Evolutionary conservation across 2,113 vertebrate genomes (phyloP).

Genomic region (Tragulus kanchil): DNA sequence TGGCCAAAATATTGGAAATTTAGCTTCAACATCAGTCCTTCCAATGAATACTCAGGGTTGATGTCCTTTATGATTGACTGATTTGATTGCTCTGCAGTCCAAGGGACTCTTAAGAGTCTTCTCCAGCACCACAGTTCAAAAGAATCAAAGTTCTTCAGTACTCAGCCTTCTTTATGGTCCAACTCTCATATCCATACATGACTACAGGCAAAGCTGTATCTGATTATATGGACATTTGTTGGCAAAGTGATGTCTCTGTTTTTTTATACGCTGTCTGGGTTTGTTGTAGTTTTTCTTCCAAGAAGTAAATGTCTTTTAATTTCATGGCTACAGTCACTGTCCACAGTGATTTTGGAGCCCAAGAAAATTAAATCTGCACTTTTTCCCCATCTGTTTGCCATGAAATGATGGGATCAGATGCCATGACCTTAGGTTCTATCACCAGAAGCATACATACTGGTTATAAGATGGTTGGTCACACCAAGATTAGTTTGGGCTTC

Average conservation of each 20-base stretch:
- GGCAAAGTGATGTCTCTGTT: neutral
- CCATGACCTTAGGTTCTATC: neutral
- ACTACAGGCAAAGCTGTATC: neutral
- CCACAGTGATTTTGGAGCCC: neutral
- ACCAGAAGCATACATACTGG: neutral
- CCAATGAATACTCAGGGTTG: neutral
- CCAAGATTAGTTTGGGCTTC: neutral
- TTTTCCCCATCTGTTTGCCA: neutral
- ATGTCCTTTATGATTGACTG: neutral
- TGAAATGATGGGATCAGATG: neutral
- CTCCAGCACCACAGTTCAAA: neutral
- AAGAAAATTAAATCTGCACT: neutral
- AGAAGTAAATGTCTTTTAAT: neutral
- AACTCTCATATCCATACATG: neutral
- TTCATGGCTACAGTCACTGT: neutral
- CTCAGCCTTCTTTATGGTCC: neutral
- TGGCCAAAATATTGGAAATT: neutral
- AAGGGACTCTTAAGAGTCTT: neutral
- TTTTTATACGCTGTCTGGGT: neutral
- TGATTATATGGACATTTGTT: neutral
- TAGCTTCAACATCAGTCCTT: neutral
- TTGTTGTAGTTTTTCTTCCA: neutral
- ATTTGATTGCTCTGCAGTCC: neutral
- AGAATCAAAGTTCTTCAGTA: neutral
- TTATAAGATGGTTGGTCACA: neutral